phyloP scores from a whole-genome alignment of 2,888 invertebrate genomes.

The Agrotis exclamationis region DNA sequence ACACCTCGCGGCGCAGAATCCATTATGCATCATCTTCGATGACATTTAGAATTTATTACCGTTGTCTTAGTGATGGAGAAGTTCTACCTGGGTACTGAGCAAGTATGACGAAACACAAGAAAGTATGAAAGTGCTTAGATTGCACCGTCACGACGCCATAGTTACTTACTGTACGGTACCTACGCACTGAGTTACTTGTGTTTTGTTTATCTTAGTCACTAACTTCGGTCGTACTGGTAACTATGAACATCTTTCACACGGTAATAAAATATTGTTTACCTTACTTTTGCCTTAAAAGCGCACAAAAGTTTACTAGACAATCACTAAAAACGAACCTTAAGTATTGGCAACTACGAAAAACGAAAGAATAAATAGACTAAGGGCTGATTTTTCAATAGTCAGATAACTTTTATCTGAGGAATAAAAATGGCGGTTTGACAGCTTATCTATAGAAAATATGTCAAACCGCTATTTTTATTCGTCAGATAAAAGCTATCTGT shows the following conservation, averaged over 20 bases:
- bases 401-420: too few species aligned
- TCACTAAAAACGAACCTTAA: background rate
- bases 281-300: background rate
- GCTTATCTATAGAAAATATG: too few species aligned
- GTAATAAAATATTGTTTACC: background rate
- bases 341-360: background rate
- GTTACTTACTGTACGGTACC: slow-evolving; percentile 36
- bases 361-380: background rate
- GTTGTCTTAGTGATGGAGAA: slow-evolving; percentile 82
- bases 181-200: slow-evolving; percentile 42
- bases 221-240: slow-evolving; percentile 29
- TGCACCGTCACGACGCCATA: slow-evolving; percentile 61
- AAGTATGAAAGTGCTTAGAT: slow-evolving; percentile 69
- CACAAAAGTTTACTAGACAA: background rate
- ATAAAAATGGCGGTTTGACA: too few species aligned
- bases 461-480: too few species aligned
- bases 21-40: slow-evolving; percentile 86
- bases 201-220: slow-evolving; percentile 58
- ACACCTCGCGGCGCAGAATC: slow-evolving; percentile 80
- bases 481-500: too few species aligned
- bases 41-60: slow-evolving; percentile 88
- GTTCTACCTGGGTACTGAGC: slow-evolving; percentile 72
- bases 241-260: slow-evolving; percentile 29
- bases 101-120: slow-evolving; percentile 67
- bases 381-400: too few species aligned